Conservation (phyloP, 1,140 invertebrate species). For the Drusus annulatus region DNA sequence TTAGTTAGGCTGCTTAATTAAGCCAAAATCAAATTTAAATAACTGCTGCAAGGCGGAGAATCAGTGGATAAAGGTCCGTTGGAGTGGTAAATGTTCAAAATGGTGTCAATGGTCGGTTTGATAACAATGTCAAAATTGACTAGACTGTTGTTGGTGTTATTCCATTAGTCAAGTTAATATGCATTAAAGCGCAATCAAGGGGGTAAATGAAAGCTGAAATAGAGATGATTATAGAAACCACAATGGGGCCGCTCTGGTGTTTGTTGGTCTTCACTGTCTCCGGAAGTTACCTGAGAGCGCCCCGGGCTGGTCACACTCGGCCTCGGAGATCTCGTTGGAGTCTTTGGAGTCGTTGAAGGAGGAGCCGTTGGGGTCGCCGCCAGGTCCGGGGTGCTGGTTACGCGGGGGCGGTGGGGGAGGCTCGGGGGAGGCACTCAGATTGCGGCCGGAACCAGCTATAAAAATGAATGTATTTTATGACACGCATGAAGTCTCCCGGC, state of each 20-base stretch:
- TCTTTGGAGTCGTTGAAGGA: constrained; percentile 93
- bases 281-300: constrained; percentile 66
- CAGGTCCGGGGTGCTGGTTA: constrained; percentile 77
- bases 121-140: no score
- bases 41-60: no score
- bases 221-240: constrained; percentile 10
- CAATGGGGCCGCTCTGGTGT: background rate
- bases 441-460: constrained; percentile 76
- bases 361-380: constrained; percentile 79
- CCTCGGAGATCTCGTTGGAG: constrained; percentile 94
- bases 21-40: no score
- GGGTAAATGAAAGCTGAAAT: background rate
- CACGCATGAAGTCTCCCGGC: no score
- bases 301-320: constrained; percentile 85
- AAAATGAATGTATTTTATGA: no score
- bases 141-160: no score
- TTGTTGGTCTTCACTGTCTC: background rate
- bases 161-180: no score
- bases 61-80: no score
- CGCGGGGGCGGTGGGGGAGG: constrained; percentile 85
- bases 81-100: no score
- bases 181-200: no score
- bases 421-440: constrained; percentile 82
- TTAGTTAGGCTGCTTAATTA: no score
- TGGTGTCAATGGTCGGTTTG: no score